Conservation (phyloP, 2,888 invertebrate genomes). For the Leptura quadrifasciata region DNA sequence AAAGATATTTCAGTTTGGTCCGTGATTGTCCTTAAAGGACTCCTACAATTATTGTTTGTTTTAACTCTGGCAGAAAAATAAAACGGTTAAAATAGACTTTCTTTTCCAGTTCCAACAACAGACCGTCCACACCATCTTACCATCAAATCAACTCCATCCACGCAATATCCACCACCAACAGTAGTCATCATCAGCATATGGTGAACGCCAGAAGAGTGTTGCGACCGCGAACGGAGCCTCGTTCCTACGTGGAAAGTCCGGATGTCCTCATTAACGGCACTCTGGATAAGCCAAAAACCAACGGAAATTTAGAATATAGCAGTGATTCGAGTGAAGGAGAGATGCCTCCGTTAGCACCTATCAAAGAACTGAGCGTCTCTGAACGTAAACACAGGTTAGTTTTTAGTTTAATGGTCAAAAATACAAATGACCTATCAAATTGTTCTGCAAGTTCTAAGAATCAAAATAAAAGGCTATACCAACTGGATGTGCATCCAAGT, state of each 20-base stretch:
- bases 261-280: slow-evolving; percentile 70
- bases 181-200: slow-evolving; percentile 56
- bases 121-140: slow-evolving; percentile 26
- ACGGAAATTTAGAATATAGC: slow-evolving; percentile 74
- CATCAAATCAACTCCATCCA: slow-evolving; percentile 27
- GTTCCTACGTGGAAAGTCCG: slow-evolving; percentile 91
- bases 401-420: neutral
- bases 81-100: neutral
- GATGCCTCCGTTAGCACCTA: slow-evolving; percentile 83
- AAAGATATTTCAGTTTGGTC: too few species aligned
- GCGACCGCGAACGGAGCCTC: slow-evolving; percentile 87
- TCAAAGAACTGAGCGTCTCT: slow-evolving; percentile 77
- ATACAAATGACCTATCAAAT: too few species aligned
- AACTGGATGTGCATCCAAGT: too few species aligned
- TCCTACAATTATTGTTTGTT: too few species aligned
- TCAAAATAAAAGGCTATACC: too few species aligned
- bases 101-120: slow-evolving; percentile 40
- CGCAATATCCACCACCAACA: neutral
- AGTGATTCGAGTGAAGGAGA: slow-evolving; percentile 83
- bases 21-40: too few species aligned
- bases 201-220: slow-evolving; percentile 79
- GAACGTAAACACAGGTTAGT: slow-evolving; percentile 71
- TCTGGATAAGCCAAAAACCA: slow-evolving; percentile 73
- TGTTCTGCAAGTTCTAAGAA: too few species aligned
- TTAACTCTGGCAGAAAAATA: neutral